Evolutionary conservation across 2,113 vertebrate species (phyloP).

Genomic region (Psephotus haematonotus): DNA sequence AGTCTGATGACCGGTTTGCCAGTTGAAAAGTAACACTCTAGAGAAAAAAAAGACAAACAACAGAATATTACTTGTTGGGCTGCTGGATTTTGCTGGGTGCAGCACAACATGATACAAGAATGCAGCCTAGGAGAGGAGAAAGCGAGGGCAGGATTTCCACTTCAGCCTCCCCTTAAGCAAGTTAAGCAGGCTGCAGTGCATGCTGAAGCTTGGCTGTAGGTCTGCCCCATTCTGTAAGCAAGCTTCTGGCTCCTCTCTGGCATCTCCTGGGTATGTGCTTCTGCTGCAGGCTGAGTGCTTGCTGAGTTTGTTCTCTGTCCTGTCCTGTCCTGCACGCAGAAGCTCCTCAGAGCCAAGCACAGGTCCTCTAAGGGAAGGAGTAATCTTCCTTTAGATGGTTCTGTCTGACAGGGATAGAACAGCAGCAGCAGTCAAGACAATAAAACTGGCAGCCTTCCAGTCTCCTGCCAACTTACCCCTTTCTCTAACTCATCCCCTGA

Average conservation of each 20-base stretch:
- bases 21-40: neutral
- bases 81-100: neutral
- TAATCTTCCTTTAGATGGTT: neutral
- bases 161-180: neutral
- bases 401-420: neutral
- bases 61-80: neutral
- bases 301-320: neutral
- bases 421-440: neutral
- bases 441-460: conserved; percentile 8
- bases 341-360: neutral
- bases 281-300: neutral
- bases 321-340: neutral
- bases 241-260: neutral
- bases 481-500: conserved; percentile 27
- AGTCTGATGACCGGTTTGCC: neutral
- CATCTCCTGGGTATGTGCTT: neutral
- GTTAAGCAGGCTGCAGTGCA: neutral
- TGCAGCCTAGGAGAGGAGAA: neutral
- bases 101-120: neutral
- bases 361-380: neutral
- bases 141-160: neutral
- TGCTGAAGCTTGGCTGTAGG: neutral
- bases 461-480: conserved; percentile 14
- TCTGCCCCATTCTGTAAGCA: neutral
- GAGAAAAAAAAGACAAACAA: neutral